These are phyloP conservation scores for Empis stercorea DNA, from an alignment of 2,888 invertebrate species.

Conservation along the genomic window DNA sequence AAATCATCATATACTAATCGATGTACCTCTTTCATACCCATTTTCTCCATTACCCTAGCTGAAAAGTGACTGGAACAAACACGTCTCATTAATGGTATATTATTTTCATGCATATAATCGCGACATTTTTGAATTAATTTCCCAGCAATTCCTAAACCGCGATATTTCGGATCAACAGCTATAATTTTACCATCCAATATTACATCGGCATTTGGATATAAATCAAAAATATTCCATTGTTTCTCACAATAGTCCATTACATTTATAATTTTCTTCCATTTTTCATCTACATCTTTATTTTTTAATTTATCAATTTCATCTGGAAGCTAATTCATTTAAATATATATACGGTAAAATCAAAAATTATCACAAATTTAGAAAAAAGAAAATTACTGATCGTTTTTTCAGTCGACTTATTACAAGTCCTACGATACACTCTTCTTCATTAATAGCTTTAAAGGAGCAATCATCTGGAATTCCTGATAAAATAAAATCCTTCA, in stretches of 20 bases:
- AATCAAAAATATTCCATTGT: slow-evolving; percentile 26
- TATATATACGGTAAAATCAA: neutral
- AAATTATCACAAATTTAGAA: no score
- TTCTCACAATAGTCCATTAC: slow-evolving; percentile 32
- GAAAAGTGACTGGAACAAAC: slow-evolving; percentile 61
- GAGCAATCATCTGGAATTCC: slow-evolving; percentile 35
- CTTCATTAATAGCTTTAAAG: slow-evolving; percentile 33
- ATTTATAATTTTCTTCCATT: slow-evolving; percentile 36
- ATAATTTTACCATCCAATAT: slow-evolving; percentile 17
- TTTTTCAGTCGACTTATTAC: slow-evolving; percentile 29
- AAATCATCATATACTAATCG: no score
- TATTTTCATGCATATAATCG: slow-evolving; percentile 14
- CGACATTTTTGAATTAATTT: slow-evolving; percentile 13
- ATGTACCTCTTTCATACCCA: slow-evolving; percentile 30
- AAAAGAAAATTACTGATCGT: slow-evolving; percentile 6
- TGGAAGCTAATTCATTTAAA: no score
- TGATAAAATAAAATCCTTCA: slow-evolving; percentile 35
- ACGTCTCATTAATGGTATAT: slow-evolving; percentile 40
- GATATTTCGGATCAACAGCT: slow-evolving; percentile 15
- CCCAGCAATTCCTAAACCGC: slow-evolving; percentile 17
- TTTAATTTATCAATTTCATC: no score
- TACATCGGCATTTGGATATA: slow-evolving; percentile 23
- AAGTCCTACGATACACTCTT: slow-evolving; percentile 36
- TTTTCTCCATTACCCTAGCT: slow-evolving; percentile 49
- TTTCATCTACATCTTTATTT: slow-evolving; percentile 9